Evolutionary conservation across 2,888 invertebrate genomes (phyloP), one percentile per base, ranked within the genome.

Genomic region (Drosophila nigritarsus): DNA sequence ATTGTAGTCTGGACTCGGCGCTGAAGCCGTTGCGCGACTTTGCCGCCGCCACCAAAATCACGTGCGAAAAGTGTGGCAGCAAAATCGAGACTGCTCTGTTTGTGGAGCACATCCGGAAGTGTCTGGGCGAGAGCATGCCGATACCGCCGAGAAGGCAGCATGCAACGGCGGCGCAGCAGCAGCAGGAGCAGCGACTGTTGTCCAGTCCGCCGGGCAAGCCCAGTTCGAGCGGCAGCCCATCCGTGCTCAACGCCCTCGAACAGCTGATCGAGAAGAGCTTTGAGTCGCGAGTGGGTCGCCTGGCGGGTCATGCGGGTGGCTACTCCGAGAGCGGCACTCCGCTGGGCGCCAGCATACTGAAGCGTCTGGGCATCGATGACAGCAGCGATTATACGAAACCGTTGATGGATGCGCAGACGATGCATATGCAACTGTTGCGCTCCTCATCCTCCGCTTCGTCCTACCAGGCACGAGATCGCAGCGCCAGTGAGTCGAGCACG

Each of bases 221-320:
- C 30, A 61, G 18, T 5, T 24, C 58, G 95, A 95, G 95, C 32
- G 38, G 75, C 30, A 56, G 97, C 2, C 97, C 97, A 15, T 98
- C 98, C 2, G 98, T 99, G 56, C 94, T 99, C 56, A 98, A 98
- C 92, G 99, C 99, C 59, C 97, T 99, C 92, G 99, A 99, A 93
- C 98, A 98, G 92, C 94, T 99, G 87, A 99, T 99, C 91, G 98
- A 99, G 92, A 98, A 98, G 92, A 99, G 98, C 93, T 99, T 99
- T 92, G 98, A 98, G 91, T 97, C 97, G 7, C 94, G 97, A 65
- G 95, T 96, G 27, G 95, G 97, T 48, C 97, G 97, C 91, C 67
- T 82, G 38, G 66, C 69, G 2, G 45, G 45, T 4, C 45, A 45
- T 45, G 62, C 69, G 0, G 59, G 68, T 0, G 75, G 77, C 60